Conservation (phyloP, 2,797 vertebrate species). For the Enteromius argenteus region DNA sequence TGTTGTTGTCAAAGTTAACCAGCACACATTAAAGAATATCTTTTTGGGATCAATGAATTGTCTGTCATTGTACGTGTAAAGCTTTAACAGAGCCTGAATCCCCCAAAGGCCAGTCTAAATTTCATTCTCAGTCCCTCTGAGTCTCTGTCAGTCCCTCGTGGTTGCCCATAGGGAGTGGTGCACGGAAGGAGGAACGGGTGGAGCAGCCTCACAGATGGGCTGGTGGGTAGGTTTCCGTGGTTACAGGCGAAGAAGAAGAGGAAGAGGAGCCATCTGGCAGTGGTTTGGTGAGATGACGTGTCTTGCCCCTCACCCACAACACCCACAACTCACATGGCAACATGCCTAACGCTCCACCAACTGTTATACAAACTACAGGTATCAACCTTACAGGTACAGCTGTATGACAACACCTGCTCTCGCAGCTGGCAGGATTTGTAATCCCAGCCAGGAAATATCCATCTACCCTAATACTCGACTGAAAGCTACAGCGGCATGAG, state of each 20-base stretch:
- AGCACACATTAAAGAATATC: neutral
- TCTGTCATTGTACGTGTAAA: neutral
- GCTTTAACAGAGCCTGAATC: constrained; percentile 17
- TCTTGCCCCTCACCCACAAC: constrained; percentile 33
- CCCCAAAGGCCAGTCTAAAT: constrained; percentile 15
- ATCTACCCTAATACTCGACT: neutral
- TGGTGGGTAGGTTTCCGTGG: constrained; percentile 65
- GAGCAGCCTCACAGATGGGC: constrained; percentile 66
- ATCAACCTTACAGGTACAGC: constrained; percentile 36
- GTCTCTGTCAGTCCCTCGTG: constrained; percentile 23
- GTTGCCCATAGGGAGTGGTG: constrained; percentile 22
- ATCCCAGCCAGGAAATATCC: neutral
- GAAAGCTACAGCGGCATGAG: neutral
- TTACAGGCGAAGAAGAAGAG: constrained; percentile 65
- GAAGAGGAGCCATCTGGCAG: constrained; percentile 62
- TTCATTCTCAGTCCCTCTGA: constrained; percentile 9
- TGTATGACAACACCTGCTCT: constrained; percentile 11
- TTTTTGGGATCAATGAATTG: constrained; percentile 2
- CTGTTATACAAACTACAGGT: constrained; percentile 49
- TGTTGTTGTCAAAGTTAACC: neutral
- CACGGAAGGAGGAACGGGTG: constrained; percentile 62
- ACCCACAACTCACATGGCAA: constrained; percentile 33
- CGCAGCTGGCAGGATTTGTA: neutral
- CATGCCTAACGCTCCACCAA: constrained; percentile 52
- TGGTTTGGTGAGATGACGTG: constrained; percentile 41